phyloP scores from a whole-genome alignment of 2,888 invertebrate genomes.

The Melitaea athalia region DNA sequence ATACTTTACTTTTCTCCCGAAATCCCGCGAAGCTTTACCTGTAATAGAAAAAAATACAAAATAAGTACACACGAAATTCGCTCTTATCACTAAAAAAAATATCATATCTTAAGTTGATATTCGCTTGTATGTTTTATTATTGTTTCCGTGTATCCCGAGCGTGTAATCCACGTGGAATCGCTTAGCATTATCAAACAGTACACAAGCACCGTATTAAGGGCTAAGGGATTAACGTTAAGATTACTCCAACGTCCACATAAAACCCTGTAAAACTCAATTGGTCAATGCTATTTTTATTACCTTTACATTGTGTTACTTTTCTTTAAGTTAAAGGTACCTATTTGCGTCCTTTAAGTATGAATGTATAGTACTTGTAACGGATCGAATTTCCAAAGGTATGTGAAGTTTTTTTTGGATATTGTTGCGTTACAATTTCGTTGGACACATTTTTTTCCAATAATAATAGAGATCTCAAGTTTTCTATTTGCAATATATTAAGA shows the following conservation, averaged over 20 bases:
- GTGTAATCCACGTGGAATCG: constrained; percentile 49
- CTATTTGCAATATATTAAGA: no score
- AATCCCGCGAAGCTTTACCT: constrained; percentile 31
- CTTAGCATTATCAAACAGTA: constrained; percentile 48
- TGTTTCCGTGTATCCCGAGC: constrained; percentile 3
- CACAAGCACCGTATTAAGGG: constrained; percentile 50
- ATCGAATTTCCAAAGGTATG: no score
- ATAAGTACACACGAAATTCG: constrained; percentile 10
- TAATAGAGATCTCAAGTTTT: no score
- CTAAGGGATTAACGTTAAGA: constrained; percentile 44
- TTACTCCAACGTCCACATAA: constrained; percentile 42
- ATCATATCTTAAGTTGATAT: neutral
- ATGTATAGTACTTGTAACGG: no score
- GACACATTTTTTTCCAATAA: neutral
- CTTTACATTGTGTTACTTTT: neutral
- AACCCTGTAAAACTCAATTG: constrained; percentile 20
- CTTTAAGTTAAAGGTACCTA: no score
- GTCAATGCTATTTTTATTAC: neutral
- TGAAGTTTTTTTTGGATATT: neutral
- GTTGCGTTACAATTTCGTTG: neutral
- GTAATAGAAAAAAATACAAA: constrained; percentile 32
- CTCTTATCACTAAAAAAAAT: neutral
- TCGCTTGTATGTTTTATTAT: neutral
- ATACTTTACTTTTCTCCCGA: constrained; percentile 17
- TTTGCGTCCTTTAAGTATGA: no score